Conservation (phyloP, 2,888 invertebrate species). For the Octonoba sinensis region DNA sequence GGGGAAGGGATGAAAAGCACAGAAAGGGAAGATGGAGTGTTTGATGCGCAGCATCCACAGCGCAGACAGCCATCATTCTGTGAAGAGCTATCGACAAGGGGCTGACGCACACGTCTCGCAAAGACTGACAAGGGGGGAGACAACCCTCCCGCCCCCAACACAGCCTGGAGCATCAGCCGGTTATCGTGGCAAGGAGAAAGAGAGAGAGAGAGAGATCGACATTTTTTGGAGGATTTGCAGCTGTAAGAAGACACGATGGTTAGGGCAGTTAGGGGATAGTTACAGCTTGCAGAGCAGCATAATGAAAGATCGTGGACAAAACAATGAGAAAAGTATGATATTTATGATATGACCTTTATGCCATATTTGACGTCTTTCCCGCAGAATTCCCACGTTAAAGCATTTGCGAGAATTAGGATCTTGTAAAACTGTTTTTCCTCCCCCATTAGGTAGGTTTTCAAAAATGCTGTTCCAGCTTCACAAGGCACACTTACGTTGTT, state of each 20-base stretch:
- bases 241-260: conserved; percentile 43
- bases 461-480: no score
- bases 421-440: no score
- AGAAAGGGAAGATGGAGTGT: conserved; percentile 16
- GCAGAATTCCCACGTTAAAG: no score
- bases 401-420: no score
- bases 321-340: no score
- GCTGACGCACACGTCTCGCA: conserved; percentile 58
- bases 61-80: conserved; percentile 51
- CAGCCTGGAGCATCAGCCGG: neutral
- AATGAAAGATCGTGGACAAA: no score
- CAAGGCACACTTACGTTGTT: no score
- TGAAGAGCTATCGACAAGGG: conserved; percentile 62
- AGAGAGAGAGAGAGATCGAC: conserved; percentile 2
- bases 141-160: neutral
- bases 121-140: conserved; percentile 51
- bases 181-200: neutral
- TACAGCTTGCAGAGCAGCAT: conserved; percentile 9
- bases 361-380: no score
- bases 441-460: no score
- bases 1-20: neutral
- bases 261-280: conserved; percentile 28
- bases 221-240: conserved; percentile 32
- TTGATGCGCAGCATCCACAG: conserved; percentile 42
- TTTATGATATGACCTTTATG: no score